These are phyloP conservation scores for Caerostris darwini DNA, from an alignment of 1,140 invertebrate genomes.

Conservation along the genomic window DNA sequence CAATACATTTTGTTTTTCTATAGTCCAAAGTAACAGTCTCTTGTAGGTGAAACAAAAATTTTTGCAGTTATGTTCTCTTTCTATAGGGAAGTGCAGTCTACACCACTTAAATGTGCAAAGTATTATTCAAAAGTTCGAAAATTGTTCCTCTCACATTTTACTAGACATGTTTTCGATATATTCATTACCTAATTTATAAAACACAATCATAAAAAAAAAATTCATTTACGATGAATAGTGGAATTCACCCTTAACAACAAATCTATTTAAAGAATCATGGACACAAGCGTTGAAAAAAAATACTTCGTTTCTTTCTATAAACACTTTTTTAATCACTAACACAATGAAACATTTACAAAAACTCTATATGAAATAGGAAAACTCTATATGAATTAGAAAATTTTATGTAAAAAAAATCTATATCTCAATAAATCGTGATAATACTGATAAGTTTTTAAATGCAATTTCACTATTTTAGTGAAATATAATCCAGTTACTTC, in stretches of 20 bases:
- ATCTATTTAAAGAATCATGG: constrained; percentile 13
- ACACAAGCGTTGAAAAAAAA: constrained; percentile 52
- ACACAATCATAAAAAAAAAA: not conserved
- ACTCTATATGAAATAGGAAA: not conserved
- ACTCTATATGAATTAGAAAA: not conserved
- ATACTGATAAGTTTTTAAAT: not conserved
- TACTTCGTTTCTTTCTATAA: constrained; percentile 20
- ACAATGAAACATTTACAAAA: constrained; percentile 24
- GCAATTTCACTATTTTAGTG: too few species aligned
- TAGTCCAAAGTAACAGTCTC: not conserved
- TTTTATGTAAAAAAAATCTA: constrained; percentile 12
- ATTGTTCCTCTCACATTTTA: constrained; percentile 23
- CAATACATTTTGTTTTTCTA: constrained; percentile 4
- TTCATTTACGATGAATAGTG: not conserved
- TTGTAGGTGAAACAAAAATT: not conserved
- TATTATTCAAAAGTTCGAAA: not conserved
- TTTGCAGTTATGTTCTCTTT: constrained; percentile 16
- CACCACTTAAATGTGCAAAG: constrained; percentile 27
- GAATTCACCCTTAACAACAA: not conserved
- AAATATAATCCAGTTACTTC: too few species aligned
- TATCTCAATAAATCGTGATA: not conserved
- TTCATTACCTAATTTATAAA: constrained; percentile 68
- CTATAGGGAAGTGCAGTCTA: constrained; percentile 44
- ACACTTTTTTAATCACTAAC: constrained; percentile 16
- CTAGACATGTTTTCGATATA: constrained; percentile 76